Conservation (phyloP, 1,140 invertebrate genomes). For the Bombus consobrinus region DNA sequence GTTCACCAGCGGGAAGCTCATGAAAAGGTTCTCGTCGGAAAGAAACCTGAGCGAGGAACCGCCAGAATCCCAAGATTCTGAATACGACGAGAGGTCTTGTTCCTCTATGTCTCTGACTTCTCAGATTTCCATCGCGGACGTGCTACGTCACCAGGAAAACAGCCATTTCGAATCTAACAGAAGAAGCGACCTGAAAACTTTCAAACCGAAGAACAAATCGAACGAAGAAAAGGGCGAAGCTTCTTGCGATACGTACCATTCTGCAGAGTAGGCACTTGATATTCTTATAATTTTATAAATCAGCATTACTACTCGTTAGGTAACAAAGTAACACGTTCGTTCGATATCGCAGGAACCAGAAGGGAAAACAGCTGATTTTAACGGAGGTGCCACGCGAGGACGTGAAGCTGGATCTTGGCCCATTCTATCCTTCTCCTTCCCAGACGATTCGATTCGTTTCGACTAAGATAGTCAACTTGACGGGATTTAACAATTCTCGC, state of each 20-base stretch:
- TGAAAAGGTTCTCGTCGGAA: constrained; percentile 46
- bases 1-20: constrained; percentile 27
- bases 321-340: background rate
- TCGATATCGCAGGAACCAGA: background rate
- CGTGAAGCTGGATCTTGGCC: constrained; percentile 51
- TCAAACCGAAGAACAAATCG: constrained; percentile 4
- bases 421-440: constrained; percentile 30
- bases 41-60: constrained; percentile 51
- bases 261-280: background rate
- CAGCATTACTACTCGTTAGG: accelerated
- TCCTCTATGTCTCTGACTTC: constrained; percentile 51
- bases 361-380: constrained; percentile 45
- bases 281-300: background rate
- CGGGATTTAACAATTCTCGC: background rate
- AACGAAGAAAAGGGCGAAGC: background rate
- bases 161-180: background rate
- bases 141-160: constrained; percentile 24
- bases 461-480: constrained; percentile 16
- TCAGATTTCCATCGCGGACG: constrained; percentile 25
- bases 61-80: constrained; percentile 57
- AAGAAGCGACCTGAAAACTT: constrained; percentile 33
- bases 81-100: constrained; percentile 64
- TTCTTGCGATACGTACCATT: background rate
- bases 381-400: constrained; percentile 64
- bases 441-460: accelerated